These are phyloP conservation scores for Diuraphis noxia DNA, from an alignment of 1,140 invertebrate species.

Conservation along the genomic window DNA sequence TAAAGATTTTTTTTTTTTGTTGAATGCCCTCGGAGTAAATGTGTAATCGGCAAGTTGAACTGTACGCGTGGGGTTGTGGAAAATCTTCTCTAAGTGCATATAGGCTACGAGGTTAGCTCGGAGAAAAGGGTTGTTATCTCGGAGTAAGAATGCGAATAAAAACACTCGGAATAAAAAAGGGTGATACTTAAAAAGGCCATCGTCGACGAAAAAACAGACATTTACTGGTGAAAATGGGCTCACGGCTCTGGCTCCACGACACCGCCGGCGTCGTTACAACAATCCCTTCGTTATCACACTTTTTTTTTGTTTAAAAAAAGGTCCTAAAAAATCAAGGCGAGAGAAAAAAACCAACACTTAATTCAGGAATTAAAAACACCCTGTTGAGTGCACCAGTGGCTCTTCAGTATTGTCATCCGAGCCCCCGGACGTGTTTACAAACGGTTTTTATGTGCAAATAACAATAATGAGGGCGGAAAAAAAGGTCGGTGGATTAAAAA, in stretches of 20 bases:
- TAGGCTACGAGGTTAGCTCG: not conserved
- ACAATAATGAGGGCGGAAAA: slow-evolving; percentile 51
- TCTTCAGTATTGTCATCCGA: slow-evolving; percentile 46
- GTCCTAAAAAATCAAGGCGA: slow-evolving; percentile 42
- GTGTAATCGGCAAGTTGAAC: not conserved
- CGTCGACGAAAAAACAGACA: slow-evolving; percentile 11
- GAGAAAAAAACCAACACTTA: slow-evolving; percentile 40
- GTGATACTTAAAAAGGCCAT: slow-evolving; percentile 43
- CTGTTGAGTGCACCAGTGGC: slow-evolving; percentile 35
- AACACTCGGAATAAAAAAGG: slow-evolving; percentile 32
- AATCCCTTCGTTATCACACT: slow-evolving; percentile 50
- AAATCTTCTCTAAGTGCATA: not conserved
- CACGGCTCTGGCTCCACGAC: not conserved
- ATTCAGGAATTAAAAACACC: slow-evolving; percentile 52
- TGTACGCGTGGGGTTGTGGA: not conserved
- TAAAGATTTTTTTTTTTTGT: not conserved
- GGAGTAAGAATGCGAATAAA: slow-evolving; percentile 20
- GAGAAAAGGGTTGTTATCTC: slow-evolving; percentile 32
- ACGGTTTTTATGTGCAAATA: slow-evolving; percentile 52
- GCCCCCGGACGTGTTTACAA: slow-evolving; percentile 52
- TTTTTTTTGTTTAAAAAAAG: slow-evolving; percentile 29
- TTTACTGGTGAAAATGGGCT: slow-evolving; percentile 27
- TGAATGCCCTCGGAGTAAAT: not conserved
- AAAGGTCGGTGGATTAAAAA: slow-evolving; percentile 48
- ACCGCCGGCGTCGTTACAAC: not conserved